These are phyloP conservation scores for Bombus haemorrhoidalis DNA, from an alignment of 1,140 invertebrate genomes.

Conservation along the genomic window DNA sequence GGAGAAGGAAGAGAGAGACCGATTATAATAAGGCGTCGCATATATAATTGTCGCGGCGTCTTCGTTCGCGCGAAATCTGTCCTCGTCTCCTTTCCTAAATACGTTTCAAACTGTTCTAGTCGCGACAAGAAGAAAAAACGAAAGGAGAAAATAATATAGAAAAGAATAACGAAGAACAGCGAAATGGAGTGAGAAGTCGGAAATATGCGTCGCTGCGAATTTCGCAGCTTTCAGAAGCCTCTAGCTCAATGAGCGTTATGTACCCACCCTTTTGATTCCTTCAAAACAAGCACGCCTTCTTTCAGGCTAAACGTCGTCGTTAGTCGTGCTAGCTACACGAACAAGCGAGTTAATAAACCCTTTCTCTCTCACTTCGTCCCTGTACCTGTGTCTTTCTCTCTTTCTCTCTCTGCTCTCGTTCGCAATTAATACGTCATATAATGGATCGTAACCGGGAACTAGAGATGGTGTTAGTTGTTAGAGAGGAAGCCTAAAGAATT, in stretches of 20 bases:
- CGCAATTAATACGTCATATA: constrained; percentile 22
- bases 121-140: neutral
- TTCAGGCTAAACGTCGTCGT: constrained; percentile 33
- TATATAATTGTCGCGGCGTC: constrained; percentile 22
- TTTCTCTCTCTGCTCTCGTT: neutral
- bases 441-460: neutral
- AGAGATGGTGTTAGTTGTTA: too few species aligned
- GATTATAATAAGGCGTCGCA: constrained; percentile 32
- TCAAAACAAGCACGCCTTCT: constrained; percentile 29
- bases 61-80: constrained; percentile 7
- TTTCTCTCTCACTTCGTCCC: neutral
- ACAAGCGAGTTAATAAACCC: constrained; percentile 21
- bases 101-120: neutral
- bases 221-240: constrained; percentile 18
- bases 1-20: neutral
- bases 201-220: neutral
- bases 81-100: neutral
- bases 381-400: accelerated
- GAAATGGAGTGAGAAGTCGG: neutral
- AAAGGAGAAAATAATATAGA: neutral
- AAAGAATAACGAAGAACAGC: neutral
- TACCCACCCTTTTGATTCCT: constrained; percentile 21
- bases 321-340: neutral
- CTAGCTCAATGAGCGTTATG: neutral
- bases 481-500: neutral